Base-by-base conservation (phyloP, 2,797 vertebrate species). In the Megalops cyprinoides region DNA sequence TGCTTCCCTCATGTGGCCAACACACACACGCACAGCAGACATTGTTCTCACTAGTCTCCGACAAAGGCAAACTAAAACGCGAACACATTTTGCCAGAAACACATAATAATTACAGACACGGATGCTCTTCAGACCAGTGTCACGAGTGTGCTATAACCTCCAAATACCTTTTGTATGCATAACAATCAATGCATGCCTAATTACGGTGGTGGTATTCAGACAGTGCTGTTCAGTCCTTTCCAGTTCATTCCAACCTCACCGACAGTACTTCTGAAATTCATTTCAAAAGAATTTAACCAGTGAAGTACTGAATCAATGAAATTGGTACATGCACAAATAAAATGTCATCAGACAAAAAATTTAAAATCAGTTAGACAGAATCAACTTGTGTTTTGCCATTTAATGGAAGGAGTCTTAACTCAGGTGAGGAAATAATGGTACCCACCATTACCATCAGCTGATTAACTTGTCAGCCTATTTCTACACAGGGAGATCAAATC, bases 1-100 rank as follows among this genome's bases (percentile, higher is more conserved):
- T 93, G 91, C 88, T 93, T 87, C 93, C 92, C 90, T 89, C 93
- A 86, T 90, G 90, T 93, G 94, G 91, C 7, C 2, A 10, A 74
- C 88, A 84, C 87, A 77, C 84, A 84, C 71, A 10, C 71, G 53
- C 8, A 44, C 48, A 44, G 14, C 23, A 73, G n/a, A 56, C 7
- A 28, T 25, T n/a, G 49, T 34, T 58, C 6, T 42, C 15, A 23
- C 8, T 6, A 18, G 2, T 39, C 15, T 1, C 39, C 37, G 23
- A 15, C 25, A 34, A 69, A 18, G 37, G 23, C 37, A 69, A 69
- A 23, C 65, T 39, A 28, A 18, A 39, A 69, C 2, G 18, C 65
- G 6, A 69, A 12, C 14, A 4, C 23, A 1, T 42, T 39, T 8
- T 18, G 55, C 25, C n/a, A 58, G 25, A 25, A 58, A 55, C 55